These are phyloP conservation scores for Glaucopsyche alexis DNA, from an alignment of 2,888 invertebrate species.

Conservation along the genomic window DNA sequence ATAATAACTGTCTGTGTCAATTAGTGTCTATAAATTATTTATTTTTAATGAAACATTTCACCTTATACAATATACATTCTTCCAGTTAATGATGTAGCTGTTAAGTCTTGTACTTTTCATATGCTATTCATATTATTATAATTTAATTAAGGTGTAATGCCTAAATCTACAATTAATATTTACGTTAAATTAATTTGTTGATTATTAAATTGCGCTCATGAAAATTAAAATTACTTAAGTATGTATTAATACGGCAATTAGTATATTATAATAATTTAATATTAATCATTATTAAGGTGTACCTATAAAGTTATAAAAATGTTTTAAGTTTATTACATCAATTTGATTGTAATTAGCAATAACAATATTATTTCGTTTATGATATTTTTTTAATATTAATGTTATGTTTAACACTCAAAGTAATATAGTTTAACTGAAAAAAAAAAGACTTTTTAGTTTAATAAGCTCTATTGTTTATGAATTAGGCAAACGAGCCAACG, in stretches of 20 bases:
- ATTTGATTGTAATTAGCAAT: background rate
- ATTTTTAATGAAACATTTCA: constrained; percentile 10
- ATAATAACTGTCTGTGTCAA: background rate
- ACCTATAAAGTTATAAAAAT: background rate
- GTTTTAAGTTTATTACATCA: background rate
- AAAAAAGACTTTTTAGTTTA: too few species aligned
- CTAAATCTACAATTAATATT: constrained; percentile 12
- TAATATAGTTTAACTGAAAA: too few species aligned
- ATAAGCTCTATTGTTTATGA: too few species aligned
- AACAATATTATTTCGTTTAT: too few species aligned
- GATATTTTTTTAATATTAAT: too few species aligned
- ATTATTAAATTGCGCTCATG: background rate
- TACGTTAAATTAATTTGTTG: background rate
- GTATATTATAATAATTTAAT: constrained; percentile 3
- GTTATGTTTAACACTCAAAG: too few species aligned
- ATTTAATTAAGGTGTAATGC: background rate
- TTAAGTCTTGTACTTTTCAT: background rate
- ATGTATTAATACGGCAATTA: background rate
- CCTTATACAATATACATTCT: background rate
- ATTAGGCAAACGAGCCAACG: too few species aligned
- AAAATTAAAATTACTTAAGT: background rate
- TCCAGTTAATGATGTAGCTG: background rate
- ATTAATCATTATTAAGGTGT: background rate
- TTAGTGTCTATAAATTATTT: constrained; percentile 11
- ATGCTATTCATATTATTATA: background rate